Conservation (phyloP, 2,797 vertebrate genomes). For the Furcifer pardalis region DNA sequence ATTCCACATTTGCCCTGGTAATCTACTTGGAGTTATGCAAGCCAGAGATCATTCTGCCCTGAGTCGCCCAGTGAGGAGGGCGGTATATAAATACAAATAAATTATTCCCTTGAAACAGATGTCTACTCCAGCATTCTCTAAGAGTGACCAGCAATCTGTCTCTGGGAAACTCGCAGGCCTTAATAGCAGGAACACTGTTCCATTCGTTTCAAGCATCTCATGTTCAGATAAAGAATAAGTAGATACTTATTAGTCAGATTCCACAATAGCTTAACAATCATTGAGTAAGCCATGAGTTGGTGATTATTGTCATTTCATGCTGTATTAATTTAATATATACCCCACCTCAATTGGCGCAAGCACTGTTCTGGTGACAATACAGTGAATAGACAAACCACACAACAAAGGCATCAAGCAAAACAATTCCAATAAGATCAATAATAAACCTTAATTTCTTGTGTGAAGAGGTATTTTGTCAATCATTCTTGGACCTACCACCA, state of each 20-base stretch:
- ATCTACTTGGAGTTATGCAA: too few species aligned
- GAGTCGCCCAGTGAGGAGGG: too few species aligned
- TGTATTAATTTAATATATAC: too few species aligned
- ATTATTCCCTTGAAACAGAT: too few species aligned
- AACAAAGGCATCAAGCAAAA: too few species aligned
- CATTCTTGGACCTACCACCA: neutral
- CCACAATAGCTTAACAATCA: neutral
- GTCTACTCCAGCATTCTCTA: neutral
- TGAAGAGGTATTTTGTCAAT: neutral
- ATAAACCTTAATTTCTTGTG: neutral
- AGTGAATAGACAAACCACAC: too few species aligned
- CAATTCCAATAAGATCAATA: too few species aligned
- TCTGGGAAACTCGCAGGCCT: neutral
- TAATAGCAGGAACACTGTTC: neutral
- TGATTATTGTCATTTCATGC: neutral
- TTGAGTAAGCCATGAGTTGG: neutral
- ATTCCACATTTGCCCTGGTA: too few species aligned
- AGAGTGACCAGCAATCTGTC: neutral
- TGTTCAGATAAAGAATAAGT: neutral
- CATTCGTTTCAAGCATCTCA: neutral
- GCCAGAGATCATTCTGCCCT: too few species aligned
- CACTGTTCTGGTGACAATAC: too few species aligned
- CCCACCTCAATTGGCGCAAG: too few species aligned
- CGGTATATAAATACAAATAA: too few species aligned
- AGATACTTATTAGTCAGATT: neutral